Percentiles rank a stretch among this genome's conserved stretches.
These are phyloP conservation scores for Drosophila trapezifrons DNA, from an alignment of 1,140 invertebrate species.

Conservation along the genomic window DNA sequence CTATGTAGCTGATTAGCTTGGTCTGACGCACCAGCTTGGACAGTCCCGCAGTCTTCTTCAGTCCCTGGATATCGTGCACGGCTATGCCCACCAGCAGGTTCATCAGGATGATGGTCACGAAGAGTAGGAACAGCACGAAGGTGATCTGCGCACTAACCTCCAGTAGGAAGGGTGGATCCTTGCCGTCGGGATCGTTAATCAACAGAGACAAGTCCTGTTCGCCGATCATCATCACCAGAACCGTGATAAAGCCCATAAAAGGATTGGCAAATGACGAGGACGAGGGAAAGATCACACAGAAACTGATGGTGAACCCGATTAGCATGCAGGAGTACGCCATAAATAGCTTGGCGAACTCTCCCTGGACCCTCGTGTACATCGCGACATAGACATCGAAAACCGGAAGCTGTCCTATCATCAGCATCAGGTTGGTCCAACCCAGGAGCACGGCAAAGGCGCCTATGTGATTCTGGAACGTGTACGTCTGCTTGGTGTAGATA, in stretches of 20 bases:
- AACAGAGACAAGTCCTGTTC: slow-evolving; percentile 90
- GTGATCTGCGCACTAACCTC: slow-evolving; percentile 90
- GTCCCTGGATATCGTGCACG: slow-evolving; percentile 91
- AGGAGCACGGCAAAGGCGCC: slow-evolving; percentile 91
- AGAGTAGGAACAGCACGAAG: slow-evolving; percentile 89
- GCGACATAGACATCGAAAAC: slow-evolving; percentile 94
- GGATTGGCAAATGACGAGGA: slow-evolving; percentile 91
- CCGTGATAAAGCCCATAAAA: slow-evolving; percentile 91
- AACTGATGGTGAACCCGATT: slow-evolving; percentile 93
- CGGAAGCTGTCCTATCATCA: slow-evolving; percentile 93
- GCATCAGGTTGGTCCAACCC: slow-evolving; percentile 94
- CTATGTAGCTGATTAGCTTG: slow-evolving; percentile 90
- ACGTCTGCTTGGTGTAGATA: slow-evolving; percentile 90
- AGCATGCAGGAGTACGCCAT: slow-evolving; percentile 93
- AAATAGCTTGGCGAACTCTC: slow-evolving; percentile 92
- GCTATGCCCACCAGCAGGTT: slow-evolving; percentile 92
- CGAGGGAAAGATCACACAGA: slow-evolving; percentile 93
- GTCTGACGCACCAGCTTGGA: slow-evolving; percentile 91
- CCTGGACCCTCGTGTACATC: slow-evolving; percentile 93
- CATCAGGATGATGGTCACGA: slow-evolving; percentile 93
- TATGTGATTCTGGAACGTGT: slow-evolving; percentile 91
- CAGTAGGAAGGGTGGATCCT: slow-evolving; percentile 87
- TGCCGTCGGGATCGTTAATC: slow-evolving; percentile 87
- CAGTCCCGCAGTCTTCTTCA: slow-evolving; percentile 90
- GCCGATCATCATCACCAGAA: slow-evolving; percentile 95